Base-by-base conservation (phyloP, 2,113 vertebrate species). In the Meriones unguiculatus region DNA sequence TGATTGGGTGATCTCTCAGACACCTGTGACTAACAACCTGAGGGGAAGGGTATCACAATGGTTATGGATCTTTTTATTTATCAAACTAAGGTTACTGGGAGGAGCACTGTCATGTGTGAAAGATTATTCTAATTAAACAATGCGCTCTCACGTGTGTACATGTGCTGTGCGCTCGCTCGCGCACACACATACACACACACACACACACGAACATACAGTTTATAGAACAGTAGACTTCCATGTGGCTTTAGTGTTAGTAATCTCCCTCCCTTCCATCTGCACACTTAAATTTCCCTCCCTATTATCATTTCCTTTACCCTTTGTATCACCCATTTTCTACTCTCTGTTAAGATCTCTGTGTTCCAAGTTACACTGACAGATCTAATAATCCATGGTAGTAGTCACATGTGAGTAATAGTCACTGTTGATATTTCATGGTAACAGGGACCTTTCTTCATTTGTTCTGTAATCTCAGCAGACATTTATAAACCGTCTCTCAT, bases 371-470 rank as follows among this genome's bases (percentile, higher is more conserved):
- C n/a, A 84, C 24, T 28, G 20, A 84, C 24, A 41, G 22, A 62
- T 41, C 35, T 62, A 41, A 62, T 15, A 57, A 64, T 84, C 22
- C n/a, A 64, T 84, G n/a, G 12, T 84, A 64, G 81, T 57, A 84
- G 59, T 57, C 22, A 84, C 24, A 28, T 38, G 12, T 62, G 54
- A 82, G 57, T 38, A 11, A 82, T 28, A 67, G 50, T 92, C 52
- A 15, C 38, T 54, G 93, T 87, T 87, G 57, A 46, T 77, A 86
- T 96, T 93, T 65, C 92, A 65, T 69, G 84, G 57, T 50, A 67
- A 24, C 22, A 77, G 38, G 20, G 2, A 67, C 20, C 15, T 67
- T 85, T 69, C 13, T 72, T 73, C 41, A 11, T 64, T 67, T 20
- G 62, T 70, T 91, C 20, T 72, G 30, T 89, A 94, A 32, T 87